These are phyloP conservation scores for Xylocampa areola DNA, from an alignment of 2,888 invertebrate species.

Conservation along the genomic window DNA sequence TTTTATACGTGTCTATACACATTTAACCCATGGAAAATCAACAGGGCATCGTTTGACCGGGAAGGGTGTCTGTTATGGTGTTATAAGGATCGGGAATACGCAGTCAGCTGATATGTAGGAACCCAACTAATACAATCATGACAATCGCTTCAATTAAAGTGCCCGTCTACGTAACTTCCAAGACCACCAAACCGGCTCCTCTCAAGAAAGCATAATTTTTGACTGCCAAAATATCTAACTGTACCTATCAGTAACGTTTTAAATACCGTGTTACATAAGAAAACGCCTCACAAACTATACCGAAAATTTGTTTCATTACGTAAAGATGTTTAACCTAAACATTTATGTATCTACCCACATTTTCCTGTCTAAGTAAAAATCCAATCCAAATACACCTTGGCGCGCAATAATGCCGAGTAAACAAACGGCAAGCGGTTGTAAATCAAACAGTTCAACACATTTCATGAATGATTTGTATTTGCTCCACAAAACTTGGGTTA, in stretches of 20 bases:
- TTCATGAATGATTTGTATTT: slow-evolving; percentile 82
- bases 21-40: slow-evolving; percentile 52
- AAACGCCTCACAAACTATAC: slow-evolving; percentile 6
- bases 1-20: slow-evolving; percentile 48
- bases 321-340: slow-evolving; percentile 17
- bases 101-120: slow-evolving; percentile 17
- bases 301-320: slow-evolving; percentile 9
- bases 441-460: slow-evolving; percentile 73
- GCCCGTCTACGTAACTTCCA: no score
- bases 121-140: slow-evolving; percentile 5
- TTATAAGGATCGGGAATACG: slow-evolving; percentile 20
- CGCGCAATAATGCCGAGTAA: slow-evolving; percentile 64
- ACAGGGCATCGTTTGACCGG: slow-evolving; percentile 38
- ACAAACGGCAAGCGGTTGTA: slow-evolving; percentile 65
- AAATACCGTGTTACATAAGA: slow-evolving; percentile 10
- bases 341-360: slow-evolving; percentile 36
- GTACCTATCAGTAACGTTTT: slow-evolving; percentile 26
- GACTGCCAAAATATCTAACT: no score
- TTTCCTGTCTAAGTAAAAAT: slow-evolving; percentile 47
- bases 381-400: slow-evolving; percentile 62
- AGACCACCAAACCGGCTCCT: no score
- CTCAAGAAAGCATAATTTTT: no score
- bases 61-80: slow-evolving; percentile 39
- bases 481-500: slow-evolving; percentile 68
- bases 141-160: slow-evolving; percentile 8